Evolutionary conservation across 2,113 vertebrate genomes (phyloP), one percentile per base, ranked within the genome.

Genomic region (Spermophilus dauricus): DNA sequence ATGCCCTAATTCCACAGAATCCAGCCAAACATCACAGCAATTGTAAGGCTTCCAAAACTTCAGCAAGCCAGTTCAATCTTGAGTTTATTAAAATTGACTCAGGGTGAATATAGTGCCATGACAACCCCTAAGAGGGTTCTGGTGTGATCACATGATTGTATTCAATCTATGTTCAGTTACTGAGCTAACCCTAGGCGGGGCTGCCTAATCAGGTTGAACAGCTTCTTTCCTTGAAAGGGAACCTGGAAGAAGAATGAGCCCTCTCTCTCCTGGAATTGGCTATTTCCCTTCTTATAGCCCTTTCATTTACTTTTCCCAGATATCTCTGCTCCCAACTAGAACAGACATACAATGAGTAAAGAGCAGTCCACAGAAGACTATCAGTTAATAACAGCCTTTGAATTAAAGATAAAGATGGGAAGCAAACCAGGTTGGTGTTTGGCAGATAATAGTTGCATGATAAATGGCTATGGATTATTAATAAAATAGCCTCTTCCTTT

Each of bases 161-260:
- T 76, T 45, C 22, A 67, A 63, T 86, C 45, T 37, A 42, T 4
- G 18, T 24, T 26, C 56, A 42, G 32, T n/a, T 39, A 42, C 56
- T 69, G 18, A 86, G 4, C 32, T 13, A 53, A 37, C 8, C 20
- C 48, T 14, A n/a, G 8, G 10, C 4, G 26, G 17, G 20, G 26
- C 39, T 67, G 9, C 18, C 28, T 22, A 20, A 28, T 14, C 22
- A 42, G 39, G 24, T 53, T 45, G 8, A 51, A 51, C 18, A 65
- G 26, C 14, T 39, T 32, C 34, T 69, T 12, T 9, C 39, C 81
- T 30, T 16, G 70, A 42, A 58, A n/a, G 42, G 26, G 12, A 22
- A 5, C 34, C n/a, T 28, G 2, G 20, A 16, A 1, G 2, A 6
- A 5, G 13, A 3, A 0, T 1, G 56, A 39, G 39, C 28, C 7